These are phyloP conservation scores for Bellardia pandia DNA, from an alignment of 2,888 invertebrate species.

Conservation along the genomic window DNA sequence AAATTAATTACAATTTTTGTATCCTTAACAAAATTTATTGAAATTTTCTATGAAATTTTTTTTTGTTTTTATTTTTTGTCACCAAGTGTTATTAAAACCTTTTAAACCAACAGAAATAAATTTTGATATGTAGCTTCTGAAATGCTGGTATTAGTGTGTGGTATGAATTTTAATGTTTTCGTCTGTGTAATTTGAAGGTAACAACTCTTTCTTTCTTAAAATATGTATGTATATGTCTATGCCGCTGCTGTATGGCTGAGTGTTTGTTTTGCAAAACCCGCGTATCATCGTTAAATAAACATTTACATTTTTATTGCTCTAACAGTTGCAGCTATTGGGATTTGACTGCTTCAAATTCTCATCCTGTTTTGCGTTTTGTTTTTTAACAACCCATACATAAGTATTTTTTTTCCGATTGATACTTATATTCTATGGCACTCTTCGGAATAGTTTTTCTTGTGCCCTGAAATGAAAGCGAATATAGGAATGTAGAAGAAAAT, in stretches of 20 bases:
- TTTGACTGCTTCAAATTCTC: constrained; percentile 23
- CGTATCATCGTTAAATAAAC: constrained; percentile 62
- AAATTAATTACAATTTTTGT: too few relatives aligned
- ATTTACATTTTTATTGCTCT: constrained; percentile 59
- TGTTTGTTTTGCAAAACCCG: constrained; percentile 26
- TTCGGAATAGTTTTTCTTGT: constrained; percentile 33
- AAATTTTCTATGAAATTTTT: too few relatives aligned
- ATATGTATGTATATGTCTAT: neutral
- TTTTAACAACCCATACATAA: neutral
- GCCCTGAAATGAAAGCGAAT: neutral
- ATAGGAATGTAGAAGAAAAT: neutral
- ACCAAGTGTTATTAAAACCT: neutral
- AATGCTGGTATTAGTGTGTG: neutral
- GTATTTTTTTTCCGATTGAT: neutral
- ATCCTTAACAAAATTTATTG: too few relatives aligned
- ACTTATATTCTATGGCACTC: neutral
- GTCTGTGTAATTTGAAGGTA: neutral
- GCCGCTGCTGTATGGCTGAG: neutral
- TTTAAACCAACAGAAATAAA: too few relatives aligned
- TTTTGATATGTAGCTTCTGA: neutral
- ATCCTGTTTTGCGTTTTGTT: neutral
- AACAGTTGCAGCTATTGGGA: constrained; percentile 52
- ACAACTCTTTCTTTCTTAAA: constrained; percentile 1
- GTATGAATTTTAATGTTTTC: neutral
- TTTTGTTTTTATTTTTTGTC: neutral